A percentile compares a stretch with the other conserved stretches of the same genome.
phyloP scores from a whole-genome alignment of 2,888 invertebrate species.

The Venustoraphidia nigricollis region DNA sequence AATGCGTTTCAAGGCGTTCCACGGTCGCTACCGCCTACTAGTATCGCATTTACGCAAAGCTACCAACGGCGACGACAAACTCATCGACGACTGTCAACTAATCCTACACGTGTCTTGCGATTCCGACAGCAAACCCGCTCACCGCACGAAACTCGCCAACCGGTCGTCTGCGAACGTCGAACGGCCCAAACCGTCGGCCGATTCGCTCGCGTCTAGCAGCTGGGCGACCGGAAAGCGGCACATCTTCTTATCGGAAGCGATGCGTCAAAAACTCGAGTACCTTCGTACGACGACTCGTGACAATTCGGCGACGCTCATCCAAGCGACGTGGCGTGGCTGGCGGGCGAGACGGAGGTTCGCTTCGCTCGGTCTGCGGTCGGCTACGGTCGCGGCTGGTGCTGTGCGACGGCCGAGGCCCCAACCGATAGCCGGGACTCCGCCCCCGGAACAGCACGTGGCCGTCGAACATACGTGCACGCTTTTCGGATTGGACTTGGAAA shows the following conservation, averaged over 20 bases:
- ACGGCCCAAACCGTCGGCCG: constrained; percentile 36
- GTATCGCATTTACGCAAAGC: constrained; percentile 59
- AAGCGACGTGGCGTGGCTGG: constrained; percentile 74
- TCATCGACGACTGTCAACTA: constrained; percentile 57
- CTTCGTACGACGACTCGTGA: constrained; percentile 61
- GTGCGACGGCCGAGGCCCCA: constrained; percentile 65
- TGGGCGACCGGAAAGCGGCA: constrained; percentile 90
- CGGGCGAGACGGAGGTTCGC: constrained; percentile 53
- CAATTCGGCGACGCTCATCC: constrained; percentile 70
- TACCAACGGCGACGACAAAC: constrained; percentile 50
- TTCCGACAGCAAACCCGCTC: constrained; percentile 24
- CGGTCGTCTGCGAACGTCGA: background rate
- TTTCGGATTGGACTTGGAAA: constrained; percentile 79
- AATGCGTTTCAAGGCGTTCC: constrained; percentile 88
- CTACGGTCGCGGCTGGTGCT: constrained; percentile 24
- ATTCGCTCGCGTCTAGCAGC: constrained; percentile 39
- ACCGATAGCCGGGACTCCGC: constrained; percentile 77
- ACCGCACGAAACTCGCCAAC: constrained; percentile 12
- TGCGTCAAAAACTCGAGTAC: constrained; percentile 77
- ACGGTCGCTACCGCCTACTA: constrained; percentile 68
- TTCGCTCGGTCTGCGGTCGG: constrained; percentile 32
- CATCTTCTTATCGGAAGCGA: constrained; percentile 87
- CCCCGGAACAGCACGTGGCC: constrained; percentile 68
- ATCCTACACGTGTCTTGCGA: constrained; percentile 53
- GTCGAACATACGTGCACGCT: constrained; percentile 82